Evolutionary conservation across 2,888 invertebrate species (phyloP), one percentile per base, ranked within the genome.

Genomic region (Margaritifera margaritifera): DNA sequence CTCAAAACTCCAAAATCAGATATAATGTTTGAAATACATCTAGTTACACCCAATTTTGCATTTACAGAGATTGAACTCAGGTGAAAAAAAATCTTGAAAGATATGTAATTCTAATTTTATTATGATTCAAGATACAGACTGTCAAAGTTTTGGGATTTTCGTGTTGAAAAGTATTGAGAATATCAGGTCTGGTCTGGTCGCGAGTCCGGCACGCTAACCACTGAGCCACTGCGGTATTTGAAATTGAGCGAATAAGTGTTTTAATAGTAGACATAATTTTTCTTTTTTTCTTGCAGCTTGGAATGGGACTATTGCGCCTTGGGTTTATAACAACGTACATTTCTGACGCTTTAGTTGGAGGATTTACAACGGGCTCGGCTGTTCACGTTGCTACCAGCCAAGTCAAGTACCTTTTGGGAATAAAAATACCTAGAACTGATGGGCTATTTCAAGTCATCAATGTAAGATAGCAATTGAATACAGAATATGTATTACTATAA

Each of bases 331-430:
- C 86, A 4, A 84, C 82, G 3, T 87, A 86, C 75, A 82, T 87
- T 74, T 84, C 85, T 1, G 85, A 87, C 60, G 84, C 87, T 1
- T 91, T 97, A 79, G 94, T 96, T 20, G 94, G 94, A 65, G 96
- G 95, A 1, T 95, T 96, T 90, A 96, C 96, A 1, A 95, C 95
- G 1, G 96, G 94, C 0, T 94, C 95, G 3, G 95, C 96, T 0
- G 92, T 95, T 80, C 95, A 96, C 87, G 96, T 97, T 8, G 91
- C 95, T 42, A 92, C 94, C 0, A 95, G 95, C 0, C 96, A 96
- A 89, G 77, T 90, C 87, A 89, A 89, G 75, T 85, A 88, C 74
- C 81, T 90, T 4, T 77, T 91, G 62, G 91, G 91, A 8, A 64
- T 86, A 18, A 77, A 76, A 31, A 69, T 85, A 6, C 70, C 68